Conservation (phyloP, 2,797 vertebrate species). For the Erithacus rubecula region DNA sequence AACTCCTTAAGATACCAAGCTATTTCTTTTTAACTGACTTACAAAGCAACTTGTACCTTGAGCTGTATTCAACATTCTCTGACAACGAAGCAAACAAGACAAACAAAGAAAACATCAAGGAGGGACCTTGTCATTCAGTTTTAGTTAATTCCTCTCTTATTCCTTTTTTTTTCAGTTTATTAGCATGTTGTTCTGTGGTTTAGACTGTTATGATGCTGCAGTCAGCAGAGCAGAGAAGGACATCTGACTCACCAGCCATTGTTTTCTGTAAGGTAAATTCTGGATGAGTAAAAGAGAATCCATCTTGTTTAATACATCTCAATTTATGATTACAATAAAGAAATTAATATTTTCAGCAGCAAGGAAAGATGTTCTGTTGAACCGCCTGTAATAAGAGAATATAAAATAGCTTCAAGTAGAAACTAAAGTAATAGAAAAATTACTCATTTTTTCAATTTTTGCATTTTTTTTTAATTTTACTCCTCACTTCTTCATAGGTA, state of each 20-base stretch:
- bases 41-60: not conserved
- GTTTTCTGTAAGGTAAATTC: conserved; percentile 5
- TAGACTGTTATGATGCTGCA: not conserved
- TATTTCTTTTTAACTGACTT: not conserved
- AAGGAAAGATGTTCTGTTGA: not conserved
- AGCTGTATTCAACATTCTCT: not conserved
- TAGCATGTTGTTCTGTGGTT: not conserved
- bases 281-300: not conserved
- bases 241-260: not conserved
- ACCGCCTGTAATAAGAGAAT: not conserved
- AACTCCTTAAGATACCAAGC: not conserved
- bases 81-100: not conserved
- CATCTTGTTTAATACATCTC: not conserved
- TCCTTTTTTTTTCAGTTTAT: not conserved
- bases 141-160: not conserved
- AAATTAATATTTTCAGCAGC: not conserved
- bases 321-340: not conserved
- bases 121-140: not conserved
- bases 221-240: not conserved
- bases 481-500: not conserved
- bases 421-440: not conserved
- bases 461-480: not conserved
- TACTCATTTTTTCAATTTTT: fast-evolving
- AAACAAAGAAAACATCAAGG: not conserved
- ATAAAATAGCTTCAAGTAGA: not conserved